phyloP scores from a whole-genome alignment of 2,888 invertebrate species.

The Orthonychiurus folsomi region DNA sequence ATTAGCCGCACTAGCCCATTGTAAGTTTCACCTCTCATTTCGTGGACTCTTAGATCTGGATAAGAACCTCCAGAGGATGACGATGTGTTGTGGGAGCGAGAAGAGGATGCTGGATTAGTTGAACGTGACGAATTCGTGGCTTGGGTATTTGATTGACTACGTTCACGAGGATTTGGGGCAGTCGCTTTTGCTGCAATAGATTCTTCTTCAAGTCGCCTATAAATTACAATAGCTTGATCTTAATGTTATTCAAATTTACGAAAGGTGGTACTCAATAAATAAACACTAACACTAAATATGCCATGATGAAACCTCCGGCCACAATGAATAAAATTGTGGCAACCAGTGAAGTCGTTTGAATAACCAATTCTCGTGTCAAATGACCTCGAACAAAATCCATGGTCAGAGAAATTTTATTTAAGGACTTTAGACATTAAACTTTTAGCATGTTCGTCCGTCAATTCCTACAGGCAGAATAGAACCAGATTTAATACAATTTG shows the following conservation, averaged over 20 bases:
- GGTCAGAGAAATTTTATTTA: constrained; percentile 56
- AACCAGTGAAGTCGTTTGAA: constrained; percentile 67
- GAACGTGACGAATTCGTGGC: neutral
- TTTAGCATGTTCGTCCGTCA: constrained; percentile 68
- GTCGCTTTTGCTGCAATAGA: constrained; percentile 37
- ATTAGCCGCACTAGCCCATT: constrained; percentile 83
- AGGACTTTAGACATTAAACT: constrained; percentile 62
- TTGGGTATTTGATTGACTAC: neutral
- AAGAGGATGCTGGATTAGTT: constrained; percentile 21
- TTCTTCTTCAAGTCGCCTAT: constrained; percentile 22
- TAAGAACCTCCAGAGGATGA: constrained; percentile 32
- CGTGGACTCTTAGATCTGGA: constrained; percentile 75
- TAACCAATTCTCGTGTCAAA: constrained; percentile 64
- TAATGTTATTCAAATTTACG: neutral
- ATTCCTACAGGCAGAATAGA: constrained; percentile 49
- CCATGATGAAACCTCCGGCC: constrained; percentile 73
- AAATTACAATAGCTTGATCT: neutral
- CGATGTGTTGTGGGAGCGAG: constrained; percentile 21
- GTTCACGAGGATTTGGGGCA: constrained; percentile 12
- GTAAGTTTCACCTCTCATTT: constrained; percentile 87
- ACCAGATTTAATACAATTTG: neutral
- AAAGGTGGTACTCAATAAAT: neutral
- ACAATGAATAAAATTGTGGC: constrained; percentile 69
- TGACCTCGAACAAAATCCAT: constrained; percentile 63
- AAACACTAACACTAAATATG: constrained; percentile 59